Evolutionary conservation across 2,888 invertebrate genomes (phyloP), one percentile per base, ranked within the genome.

Genomic region (Papilio protenor): DNA sequence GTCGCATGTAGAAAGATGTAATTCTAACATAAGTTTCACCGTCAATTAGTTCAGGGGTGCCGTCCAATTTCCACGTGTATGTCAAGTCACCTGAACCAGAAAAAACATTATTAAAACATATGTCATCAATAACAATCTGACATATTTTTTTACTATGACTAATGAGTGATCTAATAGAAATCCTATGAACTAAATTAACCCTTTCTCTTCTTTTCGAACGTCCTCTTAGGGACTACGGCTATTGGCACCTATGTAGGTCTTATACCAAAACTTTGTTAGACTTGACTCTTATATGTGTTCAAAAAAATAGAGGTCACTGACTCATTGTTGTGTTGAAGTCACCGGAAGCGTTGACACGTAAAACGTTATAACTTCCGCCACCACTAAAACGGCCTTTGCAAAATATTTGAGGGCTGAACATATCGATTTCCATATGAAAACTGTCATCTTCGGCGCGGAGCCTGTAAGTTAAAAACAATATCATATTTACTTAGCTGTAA

Each of bases 261-360:
- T 55, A n/a, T n/a, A n/a, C 1, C 14, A 47, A 52, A 16, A 12
- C 16, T 57, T 57, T 21, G 3, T 49, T 4, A 49, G 16, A 16
- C 14, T 49, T 16, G 16, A 11, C 21, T 12, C 10, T 2, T 1
- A 11, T 6, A 64, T 40, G 40, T 21, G 40, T 45, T 45, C n/a
- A 45, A 45, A 45, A 45, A 12, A 66, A n/a, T 2, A 1, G 18
- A 71, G 16, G 18, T 61, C 75, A 90, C 95, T 94, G 88, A 97
- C 97, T 93, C 95, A 96, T 95, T 61, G 95, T 95, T 3, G 95
- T 89, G 84, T 95, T 95, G 84, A 96, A 96, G 52, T 89, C 88
- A 55, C 96, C 96, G 80, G 94, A 92, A 47, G 97, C 96, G 78
- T 95, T 95, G 79, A 97, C 86, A 82, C 95, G 95, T 81, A 96